phyloP scores from a whole-genome alignment of 2,888 invertebrate genomes.

The Tenodera sinensis region DNA sequence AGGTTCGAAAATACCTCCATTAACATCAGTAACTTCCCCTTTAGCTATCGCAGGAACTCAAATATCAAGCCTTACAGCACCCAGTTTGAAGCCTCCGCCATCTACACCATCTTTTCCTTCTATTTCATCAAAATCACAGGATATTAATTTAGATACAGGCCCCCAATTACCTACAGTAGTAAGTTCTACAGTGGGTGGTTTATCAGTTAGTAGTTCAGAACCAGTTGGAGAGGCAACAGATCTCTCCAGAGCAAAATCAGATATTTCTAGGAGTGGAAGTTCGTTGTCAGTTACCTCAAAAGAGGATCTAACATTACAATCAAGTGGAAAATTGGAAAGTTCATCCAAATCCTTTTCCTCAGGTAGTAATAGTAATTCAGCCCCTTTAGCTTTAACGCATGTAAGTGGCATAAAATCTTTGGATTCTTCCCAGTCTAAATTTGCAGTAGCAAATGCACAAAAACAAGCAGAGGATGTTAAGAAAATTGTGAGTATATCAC shows the following conservation, averaged over 20 bases:
- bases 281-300: neutral
- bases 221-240: neutral
- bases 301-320: conserved; percentile 16
- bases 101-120: conserved; percentile 10
- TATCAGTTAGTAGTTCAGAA: neutral
- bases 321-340: conserved; percentile 13
- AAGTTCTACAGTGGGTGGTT: neutral
- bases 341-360: conserved; percentile 10
- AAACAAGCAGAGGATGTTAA: conserved; percentile 20
- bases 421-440: conserved; percentile 22
- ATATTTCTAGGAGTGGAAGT: neutral
- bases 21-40: neutral
- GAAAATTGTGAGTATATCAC: conserved; percentile 1
- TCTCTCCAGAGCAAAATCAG: neutral
- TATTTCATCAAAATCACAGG: conserved; percentile 12
- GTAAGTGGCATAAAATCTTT: conserved; percentile 7
- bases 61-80: neutral
- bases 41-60: neutral
- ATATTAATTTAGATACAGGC: conserved; percentile 17
- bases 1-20: neutral
- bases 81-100: neutral
- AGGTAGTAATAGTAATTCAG: neutral
- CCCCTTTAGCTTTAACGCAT: conserved; percentile 14
- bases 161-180: conserved; percentile 1
- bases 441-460: conserved; percentile 8